Percentiles rank a stretch among this genome's conserved stretches.
Conservation (phyloP, 2,113 vertebrate genomes). For the Phaethon lepturus region DNA sequence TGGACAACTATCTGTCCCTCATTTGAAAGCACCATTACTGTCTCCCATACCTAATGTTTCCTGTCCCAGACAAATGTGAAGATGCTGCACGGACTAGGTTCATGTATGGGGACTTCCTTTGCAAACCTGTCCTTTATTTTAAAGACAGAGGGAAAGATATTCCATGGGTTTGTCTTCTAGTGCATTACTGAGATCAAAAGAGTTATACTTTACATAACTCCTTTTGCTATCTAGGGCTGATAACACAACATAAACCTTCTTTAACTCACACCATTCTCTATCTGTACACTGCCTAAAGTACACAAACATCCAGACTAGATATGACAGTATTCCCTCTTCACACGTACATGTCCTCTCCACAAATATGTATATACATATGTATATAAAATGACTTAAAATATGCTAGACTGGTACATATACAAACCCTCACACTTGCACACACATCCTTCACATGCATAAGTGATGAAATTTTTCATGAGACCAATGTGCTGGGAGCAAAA, state of each 20-base stretch:
- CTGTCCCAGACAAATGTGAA: slow-evolving; percentile 7
- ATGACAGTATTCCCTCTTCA: not conserved
- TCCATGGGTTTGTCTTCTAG: not conserved
- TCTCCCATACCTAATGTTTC: slow-evolving; percentile 9
- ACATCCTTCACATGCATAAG: not conserved
- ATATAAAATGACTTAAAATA: not conserved
- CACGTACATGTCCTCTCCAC: not conserved
- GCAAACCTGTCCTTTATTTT: not conserved
- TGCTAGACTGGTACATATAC: slow-evolving; percentile 29
- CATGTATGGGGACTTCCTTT: not conserved
- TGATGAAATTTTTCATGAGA: not conserved
- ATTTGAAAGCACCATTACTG: not conserved
- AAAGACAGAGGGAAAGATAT: not conserved
- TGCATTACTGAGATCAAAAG: not conserved
- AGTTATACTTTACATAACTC: not conserved
- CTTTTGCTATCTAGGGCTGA: not conserved
- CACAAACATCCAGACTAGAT: not conserved
- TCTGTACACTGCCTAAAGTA: not conserved
- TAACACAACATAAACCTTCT: not conserved
- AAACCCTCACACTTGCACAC: not conserved
- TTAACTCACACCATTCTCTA: not conserved
- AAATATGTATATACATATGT: not conserved
- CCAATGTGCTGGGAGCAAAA: not conserved
- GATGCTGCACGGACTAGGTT: not conserved
- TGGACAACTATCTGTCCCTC: slow-evolving; percentile 55